Evolutionary conservation across 1,140 invertebrate species (phyloP), one percentile per base, ranked within the genome.

Genomic region (Eumaeus atala): DNA sequence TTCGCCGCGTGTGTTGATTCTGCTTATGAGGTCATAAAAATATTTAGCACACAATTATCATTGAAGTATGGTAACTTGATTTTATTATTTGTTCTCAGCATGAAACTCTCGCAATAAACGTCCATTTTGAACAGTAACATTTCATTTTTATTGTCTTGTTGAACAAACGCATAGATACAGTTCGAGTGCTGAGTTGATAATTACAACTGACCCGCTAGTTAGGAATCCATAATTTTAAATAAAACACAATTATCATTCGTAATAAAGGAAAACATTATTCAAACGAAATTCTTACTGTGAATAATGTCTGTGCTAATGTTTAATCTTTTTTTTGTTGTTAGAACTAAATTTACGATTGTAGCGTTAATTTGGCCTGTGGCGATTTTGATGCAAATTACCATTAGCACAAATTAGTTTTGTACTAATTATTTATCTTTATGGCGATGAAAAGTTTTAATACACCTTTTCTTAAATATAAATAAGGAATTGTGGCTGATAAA

Each of bases 61-160:
- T 69, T 63, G 56, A 65, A 55, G 54, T n/a, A 65, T 64, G 62
- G 67, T 82, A 72, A 77, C 61, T 75, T 75, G 76, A 44, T 70
- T 83, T 83, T 75, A 80, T 72, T 59, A 62, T 70, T 52, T 72
- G 77, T 78, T 66, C 62, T 63, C 63, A 56, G 66, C 71, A 63
- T 64, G 59, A 54, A 54, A 62, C 62, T 44, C 60, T 60, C 48
- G 63, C 67, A 72, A 74, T 79, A 71, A 82, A 79, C 57, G 74
- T 77, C 68, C 70, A 72, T 73, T 73, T 66, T 78, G 75, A 77
- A 80, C 73, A 75, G 76, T 62, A 44, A 62, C 63, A 72, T 67
- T 67, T 70, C 63, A 61, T 70, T 82, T 78, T 74, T 70, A 77
- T 58, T 63, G 69, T 59, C 62, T 70, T 64, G 71, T 72, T 74